phyloP scores from a whole-genome alignment of 1,140 invertebrate species.

The Pogonomyrmex barbatus region DNA sequence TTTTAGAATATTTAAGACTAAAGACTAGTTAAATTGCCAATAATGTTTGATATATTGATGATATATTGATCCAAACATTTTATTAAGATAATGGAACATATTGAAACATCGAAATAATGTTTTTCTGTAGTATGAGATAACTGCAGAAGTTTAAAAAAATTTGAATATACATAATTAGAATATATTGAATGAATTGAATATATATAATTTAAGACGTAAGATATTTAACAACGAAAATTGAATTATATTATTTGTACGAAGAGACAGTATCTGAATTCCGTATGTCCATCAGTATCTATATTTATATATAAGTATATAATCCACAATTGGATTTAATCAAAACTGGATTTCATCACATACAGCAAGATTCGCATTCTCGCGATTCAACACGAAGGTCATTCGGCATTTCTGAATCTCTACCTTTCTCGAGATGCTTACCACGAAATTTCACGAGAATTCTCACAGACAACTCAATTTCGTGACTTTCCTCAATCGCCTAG shows the following conservation, averaged over 20 bases:
- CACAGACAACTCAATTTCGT: constrained; percentile 29
- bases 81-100: neutral
- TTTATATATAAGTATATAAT: constrained; percentile 32
- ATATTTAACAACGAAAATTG: constrained; percentile 31
- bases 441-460: constrained; percentile 39
- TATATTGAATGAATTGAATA: too few relatives aligned
- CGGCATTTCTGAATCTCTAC: constrained; percentile 44
- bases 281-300: neutral
- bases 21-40: neutral
- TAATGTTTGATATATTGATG: constrained; percentile 18
- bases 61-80: neutral
- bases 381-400: constrained; percentile 37
- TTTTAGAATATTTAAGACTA: neutral
- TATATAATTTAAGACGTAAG: neutral
- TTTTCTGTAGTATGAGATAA: neutral
- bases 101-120: constrained; percentile 3
- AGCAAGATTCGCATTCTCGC: constrained; percentile 36
- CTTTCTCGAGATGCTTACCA: constrained; percentile 30
- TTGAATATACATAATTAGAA: neutral
- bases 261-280: constrained; percentile 20
- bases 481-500: constrained; percentile 22
- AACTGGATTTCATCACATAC: constrained; percentile 47
- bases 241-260: constrained; percentile 10
- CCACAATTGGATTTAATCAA: constrained; percentile 60
- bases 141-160: neutral